Conservation (phyloP, 1,140 invertebrate species). For the Sycobia sp. region DNA sequence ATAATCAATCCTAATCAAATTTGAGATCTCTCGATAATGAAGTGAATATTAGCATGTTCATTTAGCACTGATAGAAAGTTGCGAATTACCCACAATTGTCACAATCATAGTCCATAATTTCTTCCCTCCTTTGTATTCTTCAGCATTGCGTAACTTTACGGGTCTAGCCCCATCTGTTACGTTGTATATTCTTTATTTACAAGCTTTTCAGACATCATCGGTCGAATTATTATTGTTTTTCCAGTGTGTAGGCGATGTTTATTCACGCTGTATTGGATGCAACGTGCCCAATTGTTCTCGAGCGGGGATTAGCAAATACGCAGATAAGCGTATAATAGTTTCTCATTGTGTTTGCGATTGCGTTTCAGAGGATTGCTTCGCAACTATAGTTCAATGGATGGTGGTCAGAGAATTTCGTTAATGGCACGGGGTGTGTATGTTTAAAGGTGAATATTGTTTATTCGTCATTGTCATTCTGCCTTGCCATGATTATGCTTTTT, state of each 20-base stretch:
- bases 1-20: too few species aligned
- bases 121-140: too few species aligned
- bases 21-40: too few species aligned
- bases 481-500: too few species aligned
- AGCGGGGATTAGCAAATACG: conserved; percentile 16
- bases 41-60: too few species aligned
- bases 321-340: background rate
- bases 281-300: background rate
- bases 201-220: background rate
- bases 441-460: background rate
- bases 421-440: background rate
- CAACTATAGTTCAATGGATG: background rate
- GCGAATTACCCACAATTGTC: too few species aligned
- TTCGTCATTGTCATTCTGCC: background rate
- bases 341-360: conserved; percentile 3
- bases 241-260: background rate
- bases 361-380: background rate
- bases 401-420: background rate
- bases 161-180: background rate
- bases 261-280: background rate
- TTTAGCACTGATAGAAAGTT: too few species aligned
- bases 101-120: too few species aligned
- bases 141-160: too few species aligned
- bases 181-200: conserved; percentile 22
- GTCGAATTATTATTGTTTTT: conserved; percentile 2